Evolutionary conservation across 2,797 vertebrate species (phyloP).

Genomic region (Valencia hispanica): DNA sequence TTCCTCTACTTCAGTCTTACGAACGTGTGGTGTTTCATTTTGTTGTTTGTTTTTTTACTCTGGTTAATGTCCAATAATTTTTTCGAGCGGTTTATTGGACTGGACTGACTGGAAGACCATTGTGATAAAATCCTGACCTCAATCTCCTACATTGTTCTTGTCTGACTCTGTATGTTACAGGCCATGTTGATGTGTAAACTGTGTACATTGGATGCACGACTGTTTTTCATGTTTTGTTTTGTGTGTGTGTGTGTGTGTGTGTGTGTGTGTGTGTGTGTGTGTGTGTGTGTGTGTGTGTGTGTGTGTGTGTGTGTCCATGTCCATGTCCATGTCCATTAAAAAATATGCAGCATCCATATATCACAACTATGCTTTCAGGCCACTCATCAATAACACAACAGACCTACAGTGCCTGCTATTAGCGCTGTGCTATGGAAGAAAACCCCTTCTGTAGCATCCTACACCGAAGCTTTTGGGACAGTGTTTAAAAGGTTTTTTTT

Average conservation of each 20-base stretch:
- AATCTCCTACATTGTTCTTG: slow-evolving; percentile 43
- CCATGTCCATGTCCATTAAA: slow-evolving; percentile 40
- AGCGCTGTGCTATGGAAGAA: slow-evolving; percentile 22
- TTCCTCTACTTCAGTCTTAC: slow-evolving; percentile 55
- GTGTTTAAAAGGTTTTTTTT: slow-evolving; percentile 33
- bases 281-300: slow-evolving; percentile 19
- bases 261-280: slow-evolving; percentile 19
- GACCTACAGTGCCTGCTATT: slow-evolving; percentile 64
- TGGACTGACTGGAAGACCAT: slow-evolving; percentile 15
- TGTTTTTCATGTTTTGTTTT: slow-evolving; percentile 35
- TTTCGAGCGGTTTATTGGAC: slow-evolving; percentile 19
- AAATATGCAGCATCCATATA: slow-evolving; percentile 26
- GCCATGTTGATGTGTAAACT: slow-evolving; percentile 24
- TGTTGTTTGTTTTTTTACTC: slow-evolving; percentile 28
- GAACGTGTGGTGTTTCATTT: slow-evolving; percentile 38
- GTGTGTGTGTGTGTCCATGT: slow-evolving; percentile 21
- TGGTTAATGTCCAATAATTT: slow-evolving; percentile 37
- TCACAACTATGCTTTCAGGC: slow-evolving; percentile 27
- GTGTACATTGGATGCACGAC: slow-evolving; percentile 52
- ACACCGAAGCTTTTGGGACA: slow-evolving; percentile 9
- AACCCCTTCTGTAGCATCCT: slow-evolving; percentile 15
- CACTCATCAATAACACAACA: slow-evolving; percentile 37
- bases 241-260: slow-evolving; percentile 14
- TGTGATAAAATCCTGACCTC: slow-evolving; percentile 53
- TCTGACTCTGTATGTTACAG: slow-evolving; percentile 51